These are phyloP conservation scores for Archips xylosteana DNA, from an alignment of 2,888 invertebrate genomes.

Conservation along the genomic window DNA sequence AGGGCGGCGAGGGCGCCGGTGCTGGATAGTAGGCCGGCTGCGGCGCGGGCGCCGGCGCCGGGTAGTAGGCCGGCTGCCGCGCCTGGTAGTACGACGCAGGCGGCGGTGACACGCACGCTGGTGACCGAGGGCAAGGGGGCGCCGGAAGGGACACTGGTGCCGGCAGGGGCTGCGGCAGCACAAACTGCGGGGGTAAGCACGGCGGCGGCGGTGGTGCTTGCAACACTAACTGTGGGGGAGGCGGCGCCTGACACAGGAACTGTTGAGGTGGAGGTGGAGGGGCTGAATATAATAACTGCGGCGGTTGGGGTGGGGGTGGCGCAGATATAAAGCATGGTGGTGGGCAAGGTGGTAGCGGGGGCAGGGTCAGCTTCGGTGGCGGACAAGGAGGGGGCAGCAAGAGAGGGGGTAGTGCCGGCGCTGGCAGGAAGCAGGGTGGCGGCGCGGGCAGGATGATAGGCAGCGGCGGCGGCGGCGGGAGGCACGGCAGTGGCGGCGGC, in stretches of 20 bases:
- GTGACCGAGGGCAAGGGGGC: conserved; percentile 48
- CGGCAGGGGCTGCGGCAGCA: conserved; percentile 25
- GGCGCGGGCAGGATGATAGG: conserved; percentile 49
- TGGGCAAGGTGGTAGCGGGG: conserved; percentile 42
- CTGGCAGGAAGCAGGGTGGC: conserved; percentile 44
- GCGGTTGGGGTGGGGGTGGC: conserved; percentile 41
- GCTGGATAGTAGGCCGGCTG: conserved; percentile 54
- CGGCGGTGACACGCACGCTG: conserved; percentile 40
- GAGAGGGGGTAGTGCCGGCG: conserved; percentile 44
- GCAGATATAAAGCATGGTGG: conserved; percentile 46
- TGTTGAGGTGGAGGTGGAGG: conserved; percentile 38
- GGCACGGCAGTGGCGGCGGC: conserved; percentile 40
- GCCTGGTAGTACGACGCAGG: conserved; percentile 13
- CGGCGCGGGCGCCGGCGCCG: conserved; percentile 54
- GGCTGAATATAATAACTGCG: conserved; percentile 15
- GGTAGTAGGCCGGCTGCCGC: conserved; percentile 46
- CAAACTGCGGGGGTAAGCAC: conserved; percentile 35
- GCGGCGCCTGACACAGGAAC: conserved; percentile 23
- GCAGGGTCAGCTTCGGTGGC: conserved; percentile 36
- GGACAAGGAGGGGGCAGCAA: conserved; percentile 29
- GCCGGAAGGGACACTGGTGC: conserved; percentile 44
- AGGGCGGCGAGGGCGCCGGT: conserved; percentile 55
- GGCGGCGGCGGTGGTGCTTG: conserved; percentile 41
- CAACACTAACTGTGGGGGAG: conserved; percentile 24
- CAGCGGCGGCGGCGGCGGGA: conserved; percentile 52